Base-by-base conservation (phyloP, 2,888 invertebrate genomes). In the Folsomia manolachei region DNA sequence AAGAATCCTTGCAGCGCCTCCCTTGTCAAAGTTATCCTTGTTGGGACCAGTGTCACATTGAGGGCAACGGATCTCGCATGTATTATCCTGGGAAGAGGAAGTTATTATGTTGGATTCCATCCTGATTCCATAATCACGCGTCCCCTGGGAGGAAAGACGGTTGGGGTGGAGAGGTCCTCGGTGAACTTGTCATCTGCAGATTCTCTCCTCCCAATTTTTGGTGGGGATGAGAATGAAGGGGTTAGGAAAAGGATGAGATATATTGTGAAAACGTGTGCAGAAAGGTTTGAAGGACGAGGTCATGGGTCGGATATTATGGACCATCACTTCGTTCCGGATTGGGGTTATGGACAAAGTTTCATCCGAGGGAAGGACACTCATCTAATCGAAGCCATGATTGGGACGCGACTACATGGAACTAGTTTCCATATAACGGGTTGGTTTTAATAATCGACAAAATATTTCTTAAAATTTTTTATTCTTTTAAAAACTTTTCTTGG, bases 81-180 rank as follows among this genome's bases (percentile, higher is more conserved):
- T 27, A 19, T 24, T 24, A 25, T 53, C 1, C 71, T 77, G 73
- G 60, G 65, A n/a, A 19, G 24, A 60, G 39, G 14, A 9, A 69
- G 69, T 1, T 75, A 75, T 23, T 52, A 64, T 1, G 53, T 61
- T n/a, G 52, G 74, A 0, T 71, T 71, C 9, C 68, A 74, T 11
- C 76, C 76, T 1, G 39, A 73, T n/a, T 53, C 67, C 19, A 71
- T 70, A 26, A 75, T 76, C 60, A 14, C 62, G 7, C 69, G 74
- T 2, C 18, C 67, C 39, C 39, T 39, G 7, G 14, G 39, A 14
- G 39, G 39, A 39, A 4, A 39, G 7, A 39, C 14, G 39, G 4
- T 39, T 39, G 39, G 39, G 39, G 4, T 39, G 39, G 14, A 39
- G 14, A 39, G n/a, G n/a, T n/a, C n/a, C n/a, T n/a, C n/a, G n/a